Base-by-base conservation (phyloP, 1,140 invertebrate genomes). In the Leptopilina clavipes region DNA sequence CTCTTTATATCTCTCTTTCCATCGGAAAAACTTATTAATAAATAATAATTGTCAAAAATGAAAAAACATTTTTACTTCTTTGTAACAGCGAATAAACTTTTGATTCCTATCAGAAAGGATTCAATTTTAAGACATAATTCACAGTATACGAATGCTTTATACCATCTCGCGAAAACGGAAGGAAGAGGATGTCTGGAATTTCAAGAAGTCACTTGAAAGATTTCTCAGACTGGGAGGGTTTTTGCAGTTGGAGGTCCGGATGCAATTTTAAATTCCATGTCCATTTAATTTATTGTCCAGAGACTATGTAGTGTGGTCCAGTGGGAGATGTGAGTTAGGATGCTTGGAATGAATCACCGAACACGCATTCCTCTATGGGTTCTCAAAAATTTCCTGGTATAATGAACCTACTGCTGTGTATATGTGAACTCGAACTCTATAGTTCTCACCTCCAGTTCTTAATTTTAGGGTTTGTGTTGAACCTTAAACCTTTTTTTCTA, bases 311-410 rank as follows among this genome's bases (percentile, higher is more conserved):
- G 5, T 31, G 5, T 65, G 59, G 59, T 65, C 59, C 59, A 65
- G 59, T 65, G 22, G 25, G 56, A 22, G 17, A 7, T 11, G 14
- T 17, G 48, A 17, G 6, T 8, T 52, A n/a, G 14, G 72, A 81
- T 82, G 72, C 74, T 59, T 76, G 1, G 70, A 75, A 81, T 88
- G 87, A 88, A 82, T 87, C 86, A 88, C 74, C 71, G 9, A 12
- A 54, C 77, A 84, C 71, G 79, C 73, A 84, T 87, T 86, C 76
- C 77, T 25, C 8, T 7, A 31, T 56, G 56, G n/a, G 77, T 43
- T 56, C 45, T 40, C 37, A 9, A 72, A 71, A 65, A 65, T 70
- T 22, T 25, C 71, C 75, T 71, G 10, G 22, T 65, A 31, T 31
- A 40, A 40, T 40, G 37, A 40, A 65, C 25, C 22, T 65, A 25